Evolutionary conservation across 2,113 vertebrate genomes (phyloP), one percentile per base, ranked within the genome.

Genomic region (Paramormyrops kingsleyae): DNA sequence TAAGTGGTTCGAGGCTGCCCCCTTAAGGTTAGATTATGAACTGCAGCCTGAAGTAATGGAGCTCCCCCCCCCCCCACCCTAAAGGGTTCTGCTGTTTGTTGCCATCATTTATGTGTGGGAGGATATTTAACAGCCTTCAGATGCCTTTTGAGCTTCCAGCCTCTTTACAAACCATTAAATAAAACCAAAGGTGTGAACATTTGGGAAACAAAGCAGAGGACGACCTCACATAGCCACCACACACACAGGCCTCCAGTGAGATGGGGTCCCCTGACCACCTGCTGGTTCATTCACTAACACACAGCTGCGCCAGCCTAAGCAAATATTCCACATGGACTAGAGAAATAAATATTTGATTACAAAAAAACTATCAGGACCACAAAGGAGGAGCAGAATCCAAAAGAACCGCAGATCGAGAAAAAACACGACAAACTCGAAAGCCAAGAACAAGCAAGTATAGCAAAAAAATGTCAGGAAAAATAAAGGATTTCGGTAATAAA

Each of bases 271-370:
- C 83, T 53, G 91, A 90, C 92, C 91, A 89, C 92, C 91, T 93
- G 91, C 91, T 91, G 91, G 84, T 87, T 59, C 86, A 90, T 87
- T 91, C 89, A 90, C 88, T 74, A 80, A 89, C 90, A 87, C 52
- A 86, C 91, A 91, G 91, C 92, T 93, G 92, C 91, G 85, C 87
- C 91, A 92, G 90, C 88, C 91, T 49, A 87, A 83, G 31, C 87
- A 89, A 85, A 84, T 53, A 87, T 87, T 84, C 35, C 35, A 53
- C 42, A 15, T 77, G 83, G 47, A 91, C 52, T 59, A 31, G 13
- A 83, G 74, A 85, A 62, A 85, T 83, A 59, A 83, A 62, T 39
- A 84, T 59, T 84, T 59, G 21, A 83, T 89, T 56, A 56, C 21
- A 8, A 24, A 59, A 39, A 35, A 49, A 27, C 15, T 31, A 74